Base-by-base conservation (phyloP, 2,888 invertebrate genomes). In the Andrena camellia region DNA sequence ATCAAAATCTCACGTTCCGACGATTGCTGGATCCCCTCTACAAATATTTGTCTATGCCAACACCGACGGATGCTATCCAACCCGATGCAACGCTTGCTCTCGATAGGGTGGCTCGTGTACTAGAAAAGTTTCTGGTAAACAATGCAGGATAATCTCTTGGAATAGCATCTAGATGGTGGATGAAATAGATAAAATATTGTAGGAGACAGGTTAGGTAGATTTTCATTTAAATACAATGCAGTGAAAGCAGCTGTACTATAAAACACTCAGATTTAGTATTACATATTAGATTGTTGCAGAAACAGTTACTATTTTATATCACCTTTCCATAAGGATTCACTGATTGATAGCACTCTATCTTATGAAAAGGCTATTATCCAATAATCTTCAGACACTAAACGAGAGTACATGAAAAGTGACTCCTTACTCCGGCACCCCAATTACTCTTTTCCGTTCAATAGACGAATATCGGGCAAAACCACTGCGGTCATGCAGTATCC, bases 1-100 rank as follows among this genome's bases (percentile, higher is more conserved):
- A 88, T 88, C 87, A 88, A 88, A 88, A 85, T 86, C 83, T 88
- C 83, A 80, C 81, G 87, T 75, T 57, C 54, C 72, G 48, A 62
- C 86, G 75, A 86, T 81, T 69, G 78, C 3, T n/a, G 31, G 60
- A 10, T 62, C 57, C 29, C 26, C 35, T 69, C 42, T 35, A 54
- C 79, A 80, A 87, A 85, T 88, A 81, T 88, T 88, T 85, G 79
- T 62, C 50, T 67, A 54, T 5, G 57, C 23, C 68, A n/a, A n/a
- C 26, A 50, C 57, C 33, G 8, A 26, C 42, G 66, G 54, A 57
- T 10, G n/a, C 35, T 13, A 50, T 23, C 59, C 54, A 2, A 10
- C 1, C 17, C 29, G 10, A 2, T 17, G 5, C 6, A 35, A 17
- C 2, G 33, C 23, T 74, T 29, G 2, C 57, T 66, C 33, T 23